Percentiles rank a stretch among this genome's conserved stretches.
phyloP scores from a whole-genome alignment of 2,797 vertebrate species.

The Enteromius paludinosus region DNA sequence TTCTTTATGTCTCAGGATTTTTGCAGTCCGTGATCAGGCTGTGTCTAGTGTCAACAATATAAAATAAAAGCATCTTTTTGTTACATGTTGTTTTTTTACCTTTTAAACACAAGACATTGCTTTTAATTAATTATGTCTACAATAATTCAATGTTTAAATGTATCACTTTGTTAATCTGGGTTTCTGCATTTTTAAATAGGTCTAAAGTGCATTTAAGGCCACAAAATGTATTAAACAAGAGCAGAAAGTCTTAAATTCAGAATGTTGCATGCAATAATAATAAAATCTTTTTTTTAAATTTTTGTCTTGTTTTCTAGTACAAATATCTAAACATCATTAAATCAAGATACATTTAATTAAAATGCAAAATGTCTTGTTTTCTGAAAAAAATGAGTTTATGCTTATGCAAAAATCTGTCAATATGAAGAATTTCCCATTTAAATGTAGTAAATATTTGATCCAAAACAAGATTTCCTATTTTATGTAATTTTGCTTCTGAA shows the following conservation, averaged over 20 bases:
- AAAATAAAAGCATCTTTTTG: constrained; percentile 32
- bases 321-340: background rate
- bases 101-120: background rate
- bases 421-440: background rate
- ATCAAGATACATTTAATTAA: background rate
- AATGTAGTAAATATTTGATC: background rate
- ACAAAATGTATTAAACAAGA: background rate
- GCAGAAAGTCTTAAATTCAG: background rate
- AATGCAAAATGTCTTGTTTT: background rate
- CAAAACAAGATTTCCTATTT: background rate
- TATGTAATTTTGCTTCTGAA: background rate
- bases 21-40: constrained; percentile 2
- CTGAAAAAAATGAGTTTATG: background rate
- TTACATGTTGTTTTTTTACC: background rate
- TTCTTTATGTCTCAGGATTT: constrained; percentile 5
- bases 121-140: background rate
- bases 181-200: background rate
- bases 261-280: background rate
- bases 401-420: background rate
- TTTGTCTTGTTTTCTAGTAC: background rate
- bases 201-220: background rate
- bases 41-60: constrained; percentile 1
- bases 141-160: background rate
- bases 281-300: background rate
- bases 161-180: background rate